Evolutionary conservation across 92 coral and sea anemone genomes (phyloP).

Genomic region (Meandrina meandrites): DNA sequence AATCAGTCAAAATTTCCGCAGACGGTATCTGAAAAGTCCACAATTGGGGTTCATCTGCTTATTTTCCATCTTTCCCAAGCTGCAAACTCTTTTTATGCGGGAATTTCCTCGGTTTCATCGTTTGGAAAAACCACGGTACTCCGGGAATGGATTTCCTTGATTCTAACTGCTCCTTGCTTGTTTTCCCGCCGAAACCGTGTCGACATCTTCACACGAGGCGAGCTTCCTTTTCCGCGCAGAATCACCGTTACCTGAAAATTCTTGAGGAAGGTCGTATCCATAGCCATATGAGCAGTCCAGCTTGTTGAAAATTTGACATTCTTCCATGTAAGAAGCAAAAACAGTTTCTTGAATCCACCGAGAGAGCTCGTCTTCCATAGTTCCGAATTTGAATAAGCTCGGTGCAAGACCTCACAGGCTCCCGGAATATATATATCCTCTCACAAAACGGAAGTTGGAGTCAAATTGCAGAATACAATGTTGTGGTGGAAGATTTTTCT

Average conservation of each 20-base stretch:
- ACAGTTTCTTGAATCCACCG: slow-evolving; percentile 66
- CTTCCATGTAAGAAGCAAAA: slow-evolving; percentile 57
- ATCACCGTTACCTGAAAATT: background rate
- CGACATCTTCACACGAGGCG: background rate
- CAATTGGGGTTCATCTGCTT: background rate
- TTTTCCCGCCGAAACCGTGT: slow-evolving; percentile 51
- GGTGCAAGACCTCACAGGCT: background rate
- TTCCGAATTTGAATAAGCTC: background rate
- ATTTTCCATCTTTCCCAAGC: background rate
- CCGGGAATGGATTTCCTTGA: background rate
- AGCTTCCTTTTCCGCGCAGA: slow-evolving; percentile 30
- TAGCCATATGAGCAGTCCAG: slow-evolving; percentile 57
- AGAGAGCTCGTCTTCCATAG: slow-evolving; percentile 42
- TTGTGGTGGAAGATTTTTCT: background rate
- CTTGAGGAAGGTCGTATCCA: slow-evolving; percentile 2
- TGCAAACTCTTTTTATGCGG: background rate
- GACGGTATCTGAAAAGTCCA: background rate
- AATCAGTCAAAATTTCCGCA: too few species aligned
- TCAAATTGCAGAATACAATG: background rate
- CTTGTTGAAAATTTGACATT: slow-evolving; percentile 52
- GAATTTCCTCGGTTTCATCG: background rate
- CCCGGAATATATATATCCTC: background rate
- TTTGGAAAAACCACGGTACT: background rate
- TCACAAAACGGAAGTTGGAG: slow-evolving; percentile 29
- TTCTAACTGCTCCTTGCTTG: slow-evolving; percentile 26